These are phyloP conservation scores for Scolopax rusticola DNA, from an alignment of 2,797 vertebrate species.

Conservation along the genomic window DNA sequence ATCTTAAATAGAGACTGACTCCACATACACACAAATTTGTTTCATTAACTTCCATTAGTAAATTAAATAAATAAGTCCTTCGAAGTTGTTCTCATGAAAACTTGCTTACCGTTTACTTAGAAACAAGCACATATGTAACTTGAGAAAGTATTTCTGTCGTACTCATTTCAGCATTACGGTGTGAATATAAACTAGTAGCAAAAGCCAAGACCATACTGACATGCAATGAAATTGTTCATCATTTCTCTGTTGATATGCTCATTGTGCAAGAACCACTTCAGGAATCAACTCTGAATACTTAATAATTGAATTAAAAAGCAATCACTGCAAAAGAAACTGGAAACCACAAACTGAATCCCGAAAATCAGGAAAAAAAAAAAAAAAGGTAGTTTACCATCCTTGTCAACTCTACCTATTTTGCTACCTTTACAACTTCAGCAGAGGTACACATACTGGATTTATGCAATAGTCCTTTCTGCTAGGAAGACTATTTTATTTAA, in stretches of 20 bases:
- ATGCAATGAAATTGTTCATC: background rate
- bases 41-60: constrained; percentile 50
- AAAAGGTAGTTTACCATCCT: background rate
- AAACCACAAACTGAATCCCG: background rate
- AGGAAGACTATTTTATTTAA: background rate
- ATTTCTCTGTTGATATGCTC: background rate
- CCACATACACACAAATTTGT: constrained; percentile 26
- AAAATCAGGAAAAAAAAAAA: background rate
- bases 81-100: constrained; percentile 12
- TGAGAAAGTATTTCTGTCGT: background rate
- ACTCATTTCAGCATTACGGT: background rate
- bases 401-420: background rate
- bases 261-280: background rate
- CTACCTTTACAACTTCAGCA: background rate
- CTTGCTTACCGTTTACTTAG: background rate
- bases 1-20: constrained; percentile 22
- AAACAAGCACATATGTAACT: constrained; percentile 22
- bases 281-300: background rate
- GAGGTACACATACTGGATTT: background rate
- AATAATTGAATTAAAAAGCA: background rate
- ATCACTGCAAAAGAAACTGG: background rate
- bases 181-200: background rate
- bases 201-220: background rate
- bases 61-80: constrained; percentile 19
- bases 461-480: background rate